phyloP scores from a whole-genome alignment of 2,888 invertebrate genomes.

The Leptinotarsa juncta region DNA sequence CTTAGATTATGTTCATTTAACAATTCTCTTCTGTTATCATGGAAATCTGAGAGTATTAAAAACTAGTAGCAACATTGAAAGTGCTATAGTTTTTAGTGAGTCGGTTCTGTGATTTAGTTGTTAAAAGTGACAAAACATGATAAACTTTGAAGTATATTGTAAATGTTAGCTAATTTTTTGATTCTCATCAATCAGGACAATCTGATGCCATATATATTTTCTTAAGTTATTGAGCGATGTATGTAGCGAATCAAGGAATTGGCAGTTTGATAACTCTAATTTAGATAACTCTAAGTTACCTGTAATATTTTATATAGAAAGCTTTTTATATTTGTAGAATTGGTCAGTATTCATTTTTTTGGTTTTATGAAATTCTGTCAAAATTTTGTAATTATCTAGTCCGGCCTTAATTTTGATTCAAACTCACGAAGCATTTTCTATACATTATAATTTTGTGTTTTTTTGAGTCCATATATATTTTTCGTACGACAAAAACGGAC shows the following conservation, averaged over 20 bases:
- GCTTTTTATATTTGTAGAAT: constrained; percentile 38
- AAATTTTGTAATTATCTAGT: constrained; percentile 42
- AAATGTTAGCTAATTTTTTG: constrained; percentile 42
- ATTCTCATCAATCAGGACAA: constrained; percentile 41
- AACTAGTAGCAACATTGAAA: constrained; percentile 31
- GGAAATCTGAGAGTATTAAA: constrained; percentile 38
- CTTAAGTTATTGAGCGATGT: constrained; percentile 33
- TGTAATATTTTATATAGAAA: constrained; percentile 42
- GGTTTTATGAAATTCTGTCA: constrained; percentile 24
- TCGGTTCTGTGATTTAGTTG: constrained; percentile 45
- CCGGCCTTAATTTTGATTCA: constrained; percentile 30
- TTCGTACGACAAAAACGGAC: background rate
- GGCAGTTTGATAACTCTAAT: constrained; percentile 33
- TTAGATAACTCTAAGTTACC: constrained; percentile 47
- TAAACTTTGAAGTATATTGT: constrained; percentile 30
- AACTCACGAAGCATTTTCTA: constrained; percentile 22
- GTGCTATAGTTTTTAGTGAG: constrained; percentile 40
- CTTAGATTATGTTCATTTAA: constrained; percentile 44
- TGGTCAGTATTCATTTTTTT: constrained; percentile 48
- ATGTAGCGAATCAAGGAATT: constrained; percentile 42
- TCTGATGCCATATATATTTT: constrained; percentile 45
- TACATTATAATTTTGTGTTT: background rate
- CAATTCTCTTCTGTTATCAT: constrained; percentile 35
- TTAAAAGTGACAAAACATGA: constrained; percentile 25
- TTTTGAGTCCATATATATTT: constrained; percentile 16